Conservation (phyloP, 2,113 vertebrate genomes). For the Zosterops hypoxanthus region DNA sequence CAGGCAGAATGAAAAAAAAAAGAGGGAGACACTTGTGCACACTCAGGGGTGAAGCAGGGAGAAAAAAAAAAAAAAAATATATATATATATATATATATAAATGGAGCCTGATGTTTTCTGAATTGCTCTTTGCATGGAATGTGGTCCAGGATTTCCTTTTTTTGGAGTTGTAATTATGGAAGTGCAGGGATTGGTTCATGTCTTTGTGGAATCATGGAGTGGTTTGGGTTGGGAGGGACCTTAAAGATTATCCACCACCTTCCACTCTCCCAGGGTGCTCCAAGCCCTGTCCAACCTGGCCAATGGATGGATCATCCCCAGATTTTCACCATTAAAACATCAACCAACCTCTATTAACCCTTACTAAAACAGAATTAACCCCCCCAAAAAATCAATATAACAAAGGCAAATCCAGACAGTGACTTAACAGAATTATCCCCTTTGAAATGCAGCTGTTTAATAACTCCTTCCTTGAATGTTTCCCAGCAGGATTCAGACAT, state of each 20-base stretch:
- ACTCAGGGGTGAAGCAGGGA: background rate
- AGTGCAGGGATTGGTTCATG: background rate
- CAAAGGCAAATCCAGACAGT: accelerated
- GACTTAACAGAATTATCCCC: background rate
- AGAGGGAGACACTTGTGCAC: background rate
- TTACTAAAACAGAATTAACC: background rate
- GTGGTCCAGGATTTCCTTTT: background rate
- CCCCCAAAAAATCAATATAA: background rate
- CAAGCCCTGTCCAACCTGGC: accelerated
- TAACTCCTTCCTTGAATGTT: background rate
- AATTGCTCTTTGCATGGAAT: background rate
- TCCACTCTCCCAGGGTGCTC: background rate
- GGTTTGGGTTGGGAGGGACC: background rate
- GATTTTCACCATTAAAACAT: background rate
- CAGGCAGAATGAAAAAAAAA: background rate
- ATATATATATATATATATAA: background rate
- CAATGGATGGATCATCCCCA: background rate
- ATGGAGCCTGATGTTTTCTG: background rate
- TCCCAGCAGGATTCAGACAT: conserved; percentile 71
- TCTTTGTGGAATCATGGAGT: accelerated
- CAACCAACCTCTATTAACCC: background rate
- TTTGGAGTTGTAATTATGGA: background rate
- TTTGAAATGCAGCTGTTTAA: background rate
- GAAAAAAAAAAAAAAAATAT: background rate
- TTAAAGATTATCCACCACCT: background rate